Conservation (phyloP, 1,140 invertebrate genomes). For the Diachasma alloeum region DNA sequence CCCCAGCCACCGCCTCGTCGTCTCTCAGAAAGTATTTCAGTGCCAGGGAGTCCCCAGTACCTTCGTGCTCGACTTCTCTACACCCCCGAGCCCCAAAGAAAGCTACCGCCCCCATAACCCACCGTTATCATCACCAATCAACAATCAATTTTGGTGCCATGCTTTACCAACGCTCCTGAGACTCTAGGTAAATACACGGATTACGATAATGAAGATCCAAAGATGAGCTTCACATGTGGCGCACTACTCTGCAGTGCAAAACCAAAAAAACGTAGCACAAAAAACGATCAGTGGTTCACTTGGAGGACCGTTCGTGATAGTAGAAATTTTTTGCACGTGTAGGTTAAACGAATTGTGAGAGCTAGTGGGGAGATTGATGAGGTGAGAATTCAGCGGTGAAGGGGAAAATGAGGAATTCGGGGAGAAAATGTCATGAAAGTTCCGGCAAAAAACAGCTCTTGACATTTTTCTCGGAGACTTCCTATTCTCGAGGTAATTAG, state of each 20-base stretch:
- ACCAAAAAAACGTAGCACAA: constrained; percentile 22
- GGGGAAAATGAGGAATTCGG: too few relatives aligned
- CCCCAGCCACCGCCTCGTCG: constrained; percentile 70
- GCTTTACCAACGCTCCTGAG: constrained; percentile 35
- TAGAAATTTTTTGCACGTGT: constrained; percentile 14
- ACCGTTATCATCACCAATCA: constrained; percentile 36
- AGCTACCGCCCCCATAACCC: constrained; percentile 68
- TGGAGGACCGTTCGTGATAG: background rate
- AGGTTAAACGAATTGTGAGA: background rate
- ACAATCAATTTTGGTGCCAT: constrained; percentile 54
- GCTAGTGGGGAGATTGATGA: background rate
- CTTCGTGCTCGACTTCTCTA: constrained; percentile 73
- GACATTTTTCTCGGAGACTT: too few relatives aligned
- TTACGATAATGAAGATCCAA: background rate
- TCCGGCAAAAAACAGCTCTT: too few relatives aligned
- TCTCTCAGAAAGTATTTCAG: constrained; percentile 72
- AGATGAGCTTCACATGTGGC: constrained; percentile 1
- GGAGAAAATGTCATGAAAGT: too few relatives aligned
- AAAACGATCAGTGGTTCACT: background rate
- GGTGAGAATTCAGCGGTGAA: background rate
- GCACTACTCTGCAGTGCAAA: constrained; percentile 20
- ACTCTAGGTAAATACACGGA: background rate
- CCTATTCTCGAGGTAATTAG: too few relatives aligned
- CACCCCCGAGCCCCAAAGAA: constrained; percentile 76
- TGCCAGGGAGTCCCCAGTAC: constrained; percentile 76